phyloP scores from a whole-genome alignment of 2,797 vertebrate genomes.

The Cossypha heuglini region DNA sequence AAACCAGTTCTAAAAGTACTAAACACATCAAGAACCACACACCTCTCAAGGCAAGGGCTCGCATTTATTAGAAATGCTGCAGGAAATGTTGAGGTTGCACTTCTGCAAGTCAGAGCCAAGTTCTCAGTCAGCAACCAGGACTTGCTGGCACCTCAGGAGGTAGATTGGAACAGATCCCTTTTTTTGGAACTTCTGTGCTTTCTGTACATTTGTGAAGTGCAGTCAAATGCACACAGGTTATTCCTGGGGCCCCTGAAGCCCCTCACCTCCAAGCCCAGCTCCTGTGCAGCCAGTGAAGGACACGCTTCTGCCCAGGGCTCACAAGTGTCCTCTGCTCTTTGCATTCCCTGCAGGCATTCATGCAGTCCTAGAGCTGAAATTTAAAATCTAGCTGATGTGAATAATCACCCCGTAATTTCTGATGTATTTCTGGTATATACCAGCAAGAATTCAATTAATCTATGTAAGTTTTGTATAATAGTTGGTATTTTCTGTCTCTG shows the following conservation, averaged over 20 bases:
- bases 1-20: not conserved
- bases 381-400: not conserved
- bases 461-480: not conserved
- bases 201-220: not conserved
- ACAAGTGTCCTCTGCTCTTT: not conserved
- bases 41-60: not conserved
- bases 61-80: not conserved
- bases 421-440: not conserved
- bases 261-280: not conserved
- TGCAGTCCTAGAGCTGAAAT: not conserved
- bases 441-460: not conserved
- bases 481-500: not conserved
- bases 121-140: not conserved
- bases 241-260: not conserved
- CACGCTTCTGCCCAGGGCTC: accelerated
- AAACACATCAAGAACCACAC: accelerated
- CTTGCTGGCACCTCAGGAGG: not conserved
- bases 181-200: accelerated
- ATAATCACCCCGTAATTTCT: not conserved
- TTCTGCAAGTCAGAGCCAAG: not conserved
- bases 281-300: accelerated
- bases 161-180: not conserved
- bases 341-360: not conserved
- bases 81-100: not conserved
- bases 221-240: not conserved